Percentiles rank a stretch among this genome's conserved stretches.
phyloP scores from a whole-genome alignment of 2,888 invertebrate genomes.

The Drosophila imparisetae region DNA sequence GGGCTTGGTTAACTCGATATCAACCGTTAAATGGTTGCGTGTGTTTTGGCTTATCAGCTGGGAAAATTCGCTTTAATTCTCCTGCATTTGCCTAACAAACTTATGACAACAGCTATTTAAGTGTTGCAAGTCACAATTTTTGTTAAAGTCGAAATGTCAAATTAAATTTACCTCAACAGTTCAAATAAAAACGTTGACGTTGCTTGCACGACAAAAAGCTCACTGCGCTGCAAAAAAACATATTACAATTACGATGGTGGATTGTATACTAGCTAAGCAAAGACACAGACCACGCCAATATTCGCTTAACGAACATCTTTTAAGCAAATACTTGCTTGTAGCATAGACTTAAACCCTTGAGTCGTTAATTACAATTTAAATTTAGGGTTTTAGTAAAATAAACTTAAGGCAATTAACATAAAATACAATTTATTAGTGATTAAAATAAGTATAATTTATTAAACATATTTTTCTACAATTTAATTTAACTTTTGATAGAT shows the following conservation, averaged over 20 bases:
- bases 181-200: background rate
- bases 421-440: background rate
- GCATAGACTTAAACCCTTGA: background rate
- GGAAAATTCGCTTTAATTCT: slow-evolving; percentile 4
- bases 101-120: background rate
- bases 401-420: background rate
- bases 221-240: background rate
- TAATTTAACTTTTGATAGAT: background rate
- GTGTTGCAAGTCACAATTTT: background rate
- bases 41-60: slow-evolving; percentile 42
- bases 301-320: slow-evolving; percentile 3
- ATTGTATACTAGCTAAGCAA: slow-evolving; percentile 20
- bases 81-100: background rate
- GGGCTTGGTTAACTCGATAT: slow-evolving; percentile 19
- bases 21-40: slow-evolving; percentile 1
- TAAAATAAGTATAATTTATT: background rate
- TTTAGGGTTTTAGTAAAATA: background rate
- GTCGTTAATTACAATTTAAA: background rate
- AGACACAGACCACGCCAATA: slow-evolving; percentile 10
- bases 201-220: slow-evolving; percentile 23
- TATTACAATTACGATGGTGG: background rate
- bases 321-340: background rate
- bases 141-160: background rate
- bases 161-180: background rate
- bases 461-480: background rate